Base-by-base conservation (phyloP, 2,888 invertebrate genomes). In the Cantharis flavilabris region DNA sequence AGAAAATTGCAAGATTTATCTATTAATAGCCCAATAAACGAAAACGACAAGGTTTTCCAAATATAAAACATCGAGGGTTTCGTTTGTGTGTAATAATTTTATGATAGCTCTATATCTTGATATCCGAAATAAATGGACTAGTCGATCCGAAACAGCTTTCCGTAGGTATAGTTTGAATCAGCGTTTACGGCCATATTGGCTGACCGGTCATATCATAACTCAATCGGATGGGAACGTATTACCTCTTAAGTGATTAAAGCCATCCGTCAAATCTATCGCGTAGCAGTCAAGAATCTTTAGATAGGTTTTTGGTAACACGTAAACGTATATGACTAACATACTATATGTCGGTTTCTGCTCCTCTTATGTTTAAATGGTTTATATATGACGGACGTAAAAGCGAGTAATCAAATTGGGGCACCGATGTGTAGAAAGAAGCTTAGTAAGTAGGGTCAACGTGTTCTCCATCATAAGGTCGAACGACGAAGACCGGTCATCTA, bases 221-320 rank as follows among this genome's bases (percentile, higher is more conserved):
- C 88, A 88, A 83, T 82, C 84, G 83, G 86, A 85, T 84, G 75
- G 73, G 79, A 73, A 85, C 86, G 85, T 85, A 87, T 87, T 86
- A 86, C 87, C 88, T 88, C 86, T 88, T 88, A 88, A 87, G 87
- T 88, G 88, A 88, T 88, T 88, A 87, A 87, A 86, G 86, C 84
- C 82, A 88, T 88, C 84, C 85, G 85, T 88, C 86, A 87, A 85
- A 83, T 85, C 86, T 86, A 87, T 87, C 83, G 86, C 85, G 83
- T 81, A 80, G 81, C 81, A 76, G 79, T 82, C 82, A 77, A 75
- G 62, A 74, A 33, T 14, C 72, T 76, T 62, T 62, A 79, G 78
- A 83, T 82, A 83, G 49, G 20, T 67, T 71, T 77, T 75, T 77
- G 26, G 49, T 30, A 70, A 62, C 77, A 77, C 77, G 77, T 77